A percentile compares a stretch with the other conserved stretches of the same genome.
phyloP scores from a whole-genome alignment of 2,888 invertebrate genomes.

The Candidula unifasciata region DNA sequence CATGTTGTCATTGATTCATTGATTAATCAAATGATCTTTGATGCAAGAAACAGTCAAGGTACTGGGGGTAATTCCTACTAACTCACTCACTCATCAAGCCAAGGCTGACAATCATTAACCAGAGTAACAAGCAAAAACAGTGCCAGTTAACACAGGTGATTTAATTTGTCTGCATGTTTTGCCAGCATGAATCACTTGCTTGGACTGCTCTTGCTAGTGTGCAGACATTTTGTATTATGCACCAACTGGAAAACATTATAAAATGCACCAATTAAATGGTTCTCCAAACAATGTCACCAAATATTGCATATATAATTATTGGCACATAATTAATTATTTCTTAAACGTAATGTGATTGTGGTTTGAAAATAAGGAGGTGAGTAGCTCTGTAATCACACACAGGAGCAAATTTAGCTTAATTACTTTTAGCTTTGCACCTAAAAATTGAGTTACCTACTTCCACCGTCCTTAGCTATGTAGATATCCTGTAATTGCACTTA shows the following conservation, averaged over 20 bases:
- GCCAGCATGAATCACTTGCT: conserved; percentile 19
- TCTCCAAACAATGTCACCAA: background rate
- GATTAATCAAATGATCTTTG: conserved; percentile 6
- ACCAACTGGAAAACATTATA: background rate
- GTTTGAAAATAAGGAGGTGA: no score
- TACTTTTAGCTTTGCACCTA: no score
- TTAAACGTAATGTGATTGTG: no score
- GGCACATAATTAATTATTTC: no score
- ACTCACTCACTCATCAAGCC: conserved; percentile 21
- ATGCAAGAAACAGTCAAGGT: conserved; percentile 26
- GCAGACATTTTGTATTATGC: background rate
- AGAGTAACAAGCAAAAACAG: conserved; percentile 21
- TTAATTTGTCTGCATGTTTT: background rate
- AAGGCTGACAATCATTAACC: conserved; percentile 23
- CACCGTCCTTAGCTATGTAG: no score
- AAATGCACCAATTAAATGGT: background rate
- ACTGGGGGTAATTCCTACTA: conserved; percentile 29
- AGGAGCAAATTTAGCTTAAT: no score
- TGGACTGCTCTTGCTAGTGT: background rate
- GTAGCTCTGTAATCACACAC: no score
- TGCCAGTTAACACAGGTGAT: conserved; percentile 22
- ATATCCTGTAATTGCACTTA: no score
- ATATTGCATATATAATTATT: background rate
- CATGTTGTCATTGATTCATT: background rate
- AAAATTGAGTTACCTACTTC: no score